Evolutionary conservation across 2,113 vertebrate species (phyloP).

Genomic region (Cinclus mexicanus): DNA sequence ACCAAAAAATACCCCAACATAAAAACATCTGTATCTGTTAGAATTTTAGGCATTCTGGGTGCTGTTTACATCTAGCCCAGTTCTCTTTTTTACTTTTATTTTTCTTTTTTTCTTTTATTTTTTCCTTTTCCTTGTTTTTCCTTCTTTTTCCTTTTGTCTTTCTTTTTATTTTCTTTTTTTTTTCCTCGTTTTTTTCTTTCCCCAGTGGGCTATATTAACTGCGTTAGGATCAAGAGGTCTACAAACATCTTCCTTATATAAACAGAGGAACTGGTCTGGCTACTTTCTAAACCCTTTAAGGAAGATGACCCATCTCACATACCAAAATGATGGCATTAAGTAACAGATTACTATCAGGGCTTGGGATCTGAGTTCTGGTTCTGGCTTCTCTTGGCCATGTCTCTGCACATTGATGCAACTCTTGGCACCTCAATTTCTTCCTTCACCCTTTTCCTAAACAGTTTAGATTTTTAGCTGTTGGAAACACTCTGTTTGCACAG

Average conservation of each 20-base stretch:
- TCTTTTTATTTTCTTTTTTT: rapidly evolving
- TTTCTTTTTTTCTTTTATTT: not conserved
- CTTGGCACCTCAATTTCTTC: not conserved
- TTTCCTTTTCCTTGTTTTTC: rapidly evolving
- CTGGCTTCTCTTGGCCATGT: not conserved
- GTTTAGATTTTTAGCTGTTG: not conserved
- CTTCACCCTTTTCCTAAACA: not conserved
- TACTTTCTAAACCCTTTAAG: constrained; percentile 52
- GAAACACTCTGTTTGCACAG: not conserved
- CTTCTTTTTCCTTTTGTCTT: no score
- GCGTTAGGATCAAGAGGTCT: constrained; percentile 48
- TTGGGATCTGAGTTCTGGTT: not conserved
- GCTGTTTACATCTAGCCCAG: not conserved
- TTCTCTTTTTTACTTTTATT: not conserved
- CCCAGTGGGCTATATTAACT: not conserved
- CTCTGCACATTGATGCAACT: not conserved
- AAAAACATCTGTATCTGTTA: not conserved
- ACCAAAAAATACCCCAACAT: not conserved
- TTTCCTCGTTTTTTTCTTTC: rapidly evolving
- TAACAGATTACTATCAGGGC: not conserved
- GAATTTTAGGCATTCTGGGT: not conserved
- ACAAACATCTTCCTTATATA: constrained; percentile 54
- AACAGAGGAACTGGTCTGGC: constrained; percentile 47
- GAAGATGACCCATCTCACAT: constrained; percentile 30
- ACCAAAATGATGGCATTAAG: constrained; percentile 37